Conservation (phyloP, 2,888 invertebrate genomes). For the Imbricaverruca yamaguchii region DNA sequence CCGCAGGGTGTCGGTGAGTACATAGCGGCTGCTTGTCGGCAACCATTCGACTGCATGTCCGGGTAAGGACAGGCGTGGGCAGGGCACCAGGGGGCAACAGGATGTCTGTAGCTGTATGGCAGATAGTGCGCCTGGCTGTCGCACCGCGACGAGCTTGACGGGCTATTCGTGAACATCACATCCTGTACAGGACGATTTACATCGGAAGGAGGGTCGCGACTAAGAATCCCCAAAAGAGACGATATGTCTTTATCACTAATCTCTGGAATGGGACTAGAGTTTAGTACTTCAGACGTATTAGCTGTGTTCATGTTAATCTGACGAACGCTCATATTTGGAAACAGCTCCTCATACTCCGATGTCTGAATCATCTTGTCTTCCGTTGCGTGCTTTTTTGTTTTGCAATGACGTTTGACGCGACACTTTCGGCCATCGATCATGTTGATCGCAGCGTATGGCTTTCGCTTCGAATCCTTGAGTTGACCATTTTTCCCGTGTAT, state of each 20-base stretch:
- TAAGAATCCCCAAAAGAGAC: not conserved
- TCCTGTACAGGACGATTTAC: too few species aligned
- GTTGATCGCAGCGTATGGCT: not conserved
- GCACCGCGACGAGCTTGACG: not conserved
- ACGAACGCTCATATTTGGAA: too few species aligned
- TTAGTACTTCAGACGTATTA: not conserved
- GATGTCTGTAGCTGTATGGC: not conserved
- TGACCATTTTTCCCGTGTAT: not conserved
- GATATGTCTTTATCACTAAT: not conserved
- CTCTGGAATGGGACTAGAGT: not conserved
- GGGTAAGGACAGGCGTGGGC: not conserved
- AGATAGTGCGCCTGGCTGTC: not conserved
- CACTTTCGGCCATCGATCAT: not conserved
- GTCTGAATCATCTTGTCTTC: constrained; percentile 3
- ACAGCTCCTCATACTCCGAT: not conserved
- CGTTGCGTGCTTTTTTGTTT: not conserved
- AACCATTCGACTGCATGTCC: not conserved
- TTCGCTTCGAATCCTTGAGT: not conserved
- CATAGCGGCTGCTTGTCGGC: not conserved
- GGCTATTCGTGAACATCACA: too few species aligned
- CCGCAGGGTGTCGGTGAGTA: not conserved
- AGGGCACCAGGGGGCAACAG: not conserved
- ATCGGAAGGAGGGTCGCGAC: too few species aligned
- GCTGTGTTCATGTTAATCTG: not conserved
- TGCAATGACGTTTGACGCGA: not conserved